phyloP scores from a whole-genome alignment of 2,797 vertebrate genomes.

The Urophycis tenuis region DNA sequence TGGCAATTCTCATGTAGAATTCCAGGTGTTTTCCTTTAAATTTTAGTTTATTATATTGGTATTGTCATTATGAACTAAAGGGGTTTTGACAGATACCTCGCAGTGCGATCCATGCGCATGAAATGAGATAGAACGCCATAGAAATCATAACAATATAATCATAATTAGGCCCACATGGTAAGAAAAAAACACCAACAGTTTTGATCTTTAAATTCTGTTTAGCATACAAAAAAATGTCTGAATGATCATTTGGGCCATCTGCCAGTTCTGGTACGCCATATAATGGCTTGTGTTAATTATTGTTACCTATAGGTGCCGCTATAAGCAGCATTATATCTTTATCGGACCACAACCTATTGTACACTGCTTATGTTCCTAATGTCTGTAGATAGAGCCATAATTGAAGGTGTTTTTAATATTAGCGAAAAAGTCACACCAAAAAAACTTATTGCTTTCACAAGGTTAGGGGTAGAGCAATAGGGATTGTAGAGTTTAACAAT shows the following conservation, averaged over 20 bases:
- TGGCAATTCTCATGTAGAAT: not conserved
- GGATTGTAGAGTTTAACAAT: not conserved
- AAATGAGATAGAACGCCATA: not conserved
- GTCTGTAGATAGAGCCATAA: not conserved
- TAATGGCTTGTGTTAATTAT: too few species aligned
- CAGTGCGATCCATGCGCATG: too few species aligned
- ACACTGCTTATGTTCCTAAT: not conserved
- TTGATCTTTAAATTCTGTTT: not conserved
- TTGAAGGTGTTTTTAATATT: not conserved
- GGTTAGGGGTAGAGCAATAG: not conserved
- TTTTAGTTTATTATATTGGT: not conserved
- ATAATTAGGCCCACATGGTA: not conserved
- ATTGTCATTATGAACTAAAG: not conserved
- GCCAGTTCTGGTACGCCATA: not conserved
- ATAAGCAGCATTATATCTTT: not conserved
- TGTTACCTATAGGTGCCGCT: not conserved
- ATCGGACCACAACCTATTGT: not conserved
- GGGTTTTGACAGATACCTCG: not conserved
- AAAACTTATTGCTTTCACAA: not conserved
- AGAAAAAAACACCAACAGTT: not conserved
- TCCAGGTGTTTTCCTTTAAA: not conserved
- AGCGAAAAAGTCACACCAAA: not conserved
- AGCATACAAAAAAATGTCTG: not conserved
- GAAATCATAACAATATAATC: not conserved
- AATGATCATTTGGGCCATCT: not conserved